phyloP scores from a whole-genome alignment of 2,888 invertebrate species.

The Dynastes tityus region DNA sequence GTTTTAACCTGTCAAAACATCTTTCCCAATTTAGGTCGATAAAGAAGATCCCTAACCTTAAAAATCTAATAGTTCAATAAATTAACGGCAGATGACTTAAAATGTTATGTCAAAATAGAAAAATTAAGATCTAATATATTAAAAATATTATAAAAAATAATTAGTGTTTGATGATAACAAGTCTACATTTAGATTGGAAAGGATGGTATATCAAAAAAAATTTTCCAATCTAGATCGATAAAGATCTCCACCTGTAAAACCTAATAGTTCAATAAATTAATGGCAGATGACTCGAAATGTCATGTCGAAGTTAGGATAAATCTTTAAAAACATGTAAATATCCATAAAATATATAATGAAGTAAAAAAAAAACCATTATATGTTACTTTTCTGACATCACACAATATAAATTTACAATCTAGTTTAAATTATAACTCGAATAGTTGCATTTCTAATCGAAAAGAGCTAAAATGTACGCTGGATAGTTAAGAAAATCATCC shows the following conservation, averaged over 20 bases:
- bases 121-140: neutral
- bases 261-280: neutral
- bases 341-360: too few species aligned
- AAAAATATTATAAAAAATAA: neutral
- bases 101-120: too few species aligned
- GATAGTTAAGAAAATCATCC: neutral
- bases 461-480: neutral
- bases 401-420: slow-evolving; percentile 20
- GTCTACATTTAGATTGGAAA: too few species aligned
- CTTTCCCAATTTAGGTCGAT: too few species aligned
- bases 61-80: neutral
- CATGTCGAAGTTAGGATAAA: too few species aligned
- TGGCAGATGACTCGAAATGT: too few species aligned
- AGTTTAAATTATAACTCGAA: slow-evolving; percentile 15
- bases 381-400: neutral
- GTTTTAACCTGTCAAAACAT: too few species aligned
- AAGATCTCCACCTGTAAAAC: neutral
- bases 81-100: neutral
- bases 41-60: too few species aligned
- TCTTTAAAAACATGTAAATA: too few species aligned
- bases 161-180: neutral
- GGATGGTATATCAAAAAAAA: too few species aligned
- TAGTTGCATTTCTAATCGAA: neutral
- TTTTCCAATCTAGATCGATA: neutral
- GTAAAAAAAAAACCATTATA: neutral